Evolutionary conservation across 1,140 invertebrate species (phyloP), one percentile per base, ranked within the genome.

Genomic region (Solen grandis): DNA sequence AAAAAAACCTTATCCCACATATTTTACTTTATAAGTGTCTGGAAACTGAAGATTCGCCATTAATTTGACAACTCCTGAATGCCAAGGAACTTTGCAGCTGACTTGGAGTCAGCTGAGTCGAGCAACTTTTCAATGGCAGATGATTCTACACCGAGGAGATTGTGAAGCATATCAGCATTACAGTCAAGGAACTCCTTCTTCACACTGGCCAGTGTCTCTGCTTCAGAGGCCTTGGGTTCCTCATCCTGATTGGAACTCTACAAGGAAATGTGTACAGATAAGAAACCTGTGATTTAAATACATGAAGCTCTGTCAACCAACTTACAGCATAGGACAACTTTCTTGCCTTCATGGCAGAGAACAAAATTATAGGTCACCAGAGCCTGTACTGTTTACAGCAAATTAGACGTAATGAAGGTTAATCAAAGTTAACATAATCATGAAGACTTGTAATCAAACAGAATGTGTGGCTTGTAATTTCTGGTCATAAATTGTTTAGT

Each of bases 61-160:
- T n/a, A n/a, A n/a, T n/a, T n/a, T 46, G 75, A 78, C 60, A 66
- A 63, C 41, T 80, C 69, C 33, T 65, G 38, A 5, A 80, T 36
- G 27, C 97, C 97, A 10, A 98, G 92, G 5, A 98, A 92, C 89
- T 97, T 96, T 0, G 97, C 97, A 35, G 89, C 89, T 2, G 96
- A 97, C 19, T 78, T 78, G 88, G 97, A 96, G 84, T 97, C 96
- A 0, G 96, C 94, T 0, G 96, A 95, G 46, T 94, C 93, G 0
- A 98, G 93, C 76, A 97, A 94, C 88, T 96, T 95, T 86, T 98
- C 97, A 72, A 97, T 95, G n/a, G 95, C 95, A 76, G 95, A 95
- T 89, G 97, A 96, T 70, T 95, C 94, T 75, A 98, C 97, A 0
- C 97, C 97, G 0, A 98, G 92, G 0, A 98, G 93, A 90, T 97